Evolutionary conservation across 2,888 invertebrate genomes (phyloP).

Genomic region (Trissolcus brochymenae): DNA sequence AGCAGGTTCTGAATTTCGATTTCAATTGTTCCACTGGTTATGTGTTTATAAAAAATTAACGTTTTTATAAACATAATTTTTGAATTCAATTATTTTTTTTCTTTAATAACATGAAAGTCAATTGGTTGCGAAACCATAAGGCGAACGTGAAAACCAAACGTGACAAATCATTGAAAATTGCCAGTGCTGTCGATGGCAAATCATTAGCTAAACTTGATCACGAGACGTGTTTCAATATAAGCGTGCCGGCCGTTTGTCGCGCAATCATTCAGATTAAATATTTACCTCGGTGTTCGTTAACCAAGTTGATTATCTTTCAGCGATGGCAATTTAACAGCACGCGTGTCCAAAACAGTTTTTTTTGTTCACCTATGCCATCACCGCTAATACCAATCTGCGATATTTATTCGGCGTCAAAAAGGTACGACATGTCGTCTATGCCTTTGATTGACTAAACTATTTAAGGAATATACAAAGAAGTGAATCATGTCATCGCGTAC

Average conservation of each 20-base stretch:
- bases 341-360: conserved; percentile 30
- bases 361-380: conserved; percentile 22
- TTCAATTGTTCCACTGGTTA: neutral
- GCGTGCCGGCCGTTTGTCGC: conserved; percentile 50
- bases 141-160: conserved; percentile 2
- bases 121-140: neutral
- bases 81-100: too few species aligned
- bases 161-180: conserved; percentile 18
- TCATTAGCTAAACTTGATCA: conserved; percentile 52
- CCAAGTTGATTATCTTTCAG: conserved; percentile 52
- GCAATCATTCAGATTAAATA: conserved; percentile 54
- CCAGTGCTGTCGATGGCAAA: conserved; percentile 26
- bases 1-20: neutral
- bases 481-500: conserved; percentile 21
- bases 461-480: conserved; percentile 42
- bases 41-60: neutral
- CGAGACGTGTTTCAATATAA: conserved; percentile 48
- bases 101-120: too few species aligned
- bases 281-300: conserved; percentile 54
- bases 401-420: conserved; percentile 38
- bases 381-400: conserved; percentile 23
- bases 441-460: conserved; percentile 37
- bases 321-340: conserved; percentile 49
- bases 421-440: conserved; percentile 21
- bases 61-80: too few species aligned